Evolutionary conservation across 2,888 invertebrate species (phyloP), one percentile per base, ranked within the genome.

Genomic region (Protophormia terraenovae): DNA sequence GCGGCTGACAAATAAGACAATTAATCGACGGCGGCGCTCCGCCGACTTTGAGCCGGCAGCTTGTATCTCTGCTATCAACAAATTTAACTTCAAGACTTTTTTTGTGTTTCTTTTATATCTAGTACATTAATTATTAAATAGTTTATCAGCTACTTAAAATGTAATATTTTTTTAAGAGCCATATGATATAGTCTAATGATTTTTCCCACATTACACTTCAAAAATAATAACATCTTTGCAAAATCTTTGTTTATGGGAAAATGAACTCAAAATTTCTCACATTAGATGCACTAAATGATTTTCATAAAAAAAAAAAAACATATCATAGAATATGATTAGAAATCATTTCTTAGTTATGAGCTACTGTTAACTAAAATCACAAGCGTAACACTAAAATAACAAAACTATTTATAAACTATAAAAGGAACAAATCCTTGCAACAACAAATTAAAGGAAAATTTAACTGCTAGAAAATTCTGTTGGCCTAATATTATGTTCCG

Each of bases 151-250:
- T 41, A 3, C 22, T 19, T 32, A 32, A 0, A 50, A 45, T 22
- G 6, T 19, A 12, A n/a, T 29, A 47, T 27, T 7, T 3, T 27
- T 55, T n/a, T 27, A 29, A 14, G 1, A 12, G 14, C 7, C 24
- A 55, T 6, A 27, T 27, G 27, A 4, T 55, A 47, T 67, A 67
- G 67, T 67, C 67, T 47, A 67, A 29, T 47, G 47, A 67, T 67
- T 67, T 47, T 67, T 47, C 47, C 16, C 47, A 50, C 29, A 5
- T 12, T 10, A 53, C 24, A 22, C n/a, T n/a, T n/a, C n/a, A n/a
- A 53, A 2, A 55, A 6, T 27, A 19, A 8, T 47, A 47, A 55
- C 7, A n/a, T 55, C 14, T 29, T n/a, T 53, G 22, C 27, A 19
- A 35, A 38, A 35, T 69, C 22, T 24, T 22, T 29, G 19, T 53